A percentile compares a stretch with the other conserved stretches of the same genome.
Evolutionary conservation across 2,113 vertebrate species (phyloP).

Genomic region (Channa argus): DNA sequence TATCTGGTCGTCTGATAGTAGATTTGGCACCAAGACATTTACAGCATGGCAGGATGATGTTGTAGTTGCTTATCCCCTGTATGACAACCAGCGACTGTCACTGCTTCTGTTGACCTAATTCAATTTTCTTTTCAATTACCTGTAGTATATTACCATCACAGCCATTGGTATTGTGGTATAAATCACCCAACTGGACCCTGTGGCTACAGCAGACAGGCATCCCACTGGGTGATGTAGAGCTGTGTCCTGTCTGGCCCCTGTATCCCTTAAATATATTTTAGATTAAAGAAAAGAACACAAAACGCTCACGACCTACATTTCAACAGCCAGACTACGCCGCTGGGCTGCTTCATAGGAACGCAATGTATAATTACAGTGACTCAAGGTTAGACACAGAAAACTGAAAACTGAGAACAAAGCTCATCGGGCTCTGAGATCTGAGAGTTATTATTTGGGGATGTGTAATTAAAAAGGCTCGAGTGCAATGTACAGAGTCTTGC

Average conservation of each 20-base stretch:
- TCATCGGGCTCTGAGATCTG: slow-evolving; percentile 41
- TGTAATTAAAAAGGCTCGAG: slow-evolving; percentile 59
- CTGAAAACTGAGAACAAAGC: slow-evolving; percentile 56
- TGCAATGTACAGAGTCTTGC: slow-evolving; percentile 17
- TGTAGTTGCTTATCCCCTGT: slow-evolving; percentile 61
- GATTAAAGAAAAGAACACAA: slow-evolving; percentile 76
- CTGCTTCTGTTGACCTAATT: slow-evolving; percentile 81
- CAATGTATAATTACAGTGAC: slow-evolving; percentile 69
- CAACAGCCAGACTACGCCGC: slow-evolving; percentile 46
- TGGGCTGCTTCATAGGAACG: slow-evolving; percentile 41
- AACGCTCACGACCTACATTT: slow-evolving; percentile 71
- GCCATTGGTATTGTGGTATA: slow-evolving; percentile 53
- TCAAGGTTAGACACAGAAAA: slow-evolving; percentile 59
- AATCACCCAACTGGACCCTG: slow-evolving; percentile 54
- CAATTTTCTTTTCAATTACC: slow-evolving; percentile 84
- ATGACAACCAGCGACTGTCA: slow-evolving; percentile 69
- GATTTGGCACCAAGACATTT: slow-evolving; percentile 61
- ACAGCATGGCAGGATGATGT: slow-evolving; percentile 51
- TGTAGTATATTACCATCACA: slow-evolving; percentile 79
- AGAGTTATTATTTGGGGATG: slow-evolving; percentile 59
- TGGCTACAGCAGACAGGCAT: slow-evolving; percentile 55
- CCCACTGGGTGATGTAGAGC: slow-evolving; percentile 71
- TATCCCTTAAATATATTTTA: slow-evolving; percentile 78
- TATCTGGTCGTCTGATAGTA: slow-evolving; percentile 62
- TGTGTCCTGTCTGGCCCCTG: slow-evolving; percentile 60